Percentiles rank a stretch among this genome's conserved stretches.
Conservation (phyloP, 1,140 invertebrate genomes). For the Drosophila pseudoobscura region DNA sequence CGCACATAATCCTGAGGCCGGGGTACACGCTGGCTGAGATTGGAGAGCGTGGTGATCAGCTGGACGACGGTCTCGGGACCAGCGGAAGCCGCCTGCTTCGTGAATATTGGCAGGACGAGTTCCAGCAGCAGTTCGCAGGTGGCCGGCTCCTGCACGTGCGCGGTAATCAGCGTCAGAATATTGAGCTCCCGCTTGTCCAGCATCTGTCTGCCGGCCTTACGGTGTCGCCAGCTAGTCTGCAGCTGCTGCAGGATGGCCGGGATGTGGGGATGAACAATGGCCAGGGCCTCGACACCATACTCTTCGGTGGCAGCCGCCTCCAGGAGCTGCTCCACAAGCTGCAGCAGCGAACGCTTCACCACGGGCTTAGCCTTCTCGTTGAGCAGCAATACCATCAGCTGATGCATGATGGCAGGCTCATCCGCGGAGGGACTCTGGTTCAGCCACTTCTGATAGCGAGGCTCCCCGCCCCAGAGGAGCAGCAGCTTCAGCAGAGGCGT, state of each 20-base stretch:
- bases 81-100: slow-evolving; percentile 84
- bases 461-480: slow-evolving; percentile 87
- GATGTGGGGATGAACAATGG: slow-evolving; percentile 87
- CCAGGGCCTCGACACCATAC: slow-evolving; percentile 32
- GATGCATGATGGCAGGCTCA: slow-evolving; percentile 50
- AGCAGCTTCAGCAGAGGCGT: slow-evolving; percentile 92
- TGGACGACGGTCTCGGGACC: slow-evolving; percentile 86
- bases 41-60: slow-evolving; percentile 88
- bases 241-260: slow-evolving; percentile 89
- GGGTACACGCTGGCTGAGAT: slow-evolving; percentile 88
- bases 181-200: slow-evolving; percentile 89
- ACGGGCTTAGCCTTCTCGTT: slow-evolving; percentile 86
- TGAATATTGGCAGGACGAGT: slow-evolving; percentile 90
- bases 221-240: slow-evolving; percentile 85
- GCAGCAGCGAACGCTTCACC: slow-evolving; percentile 89
- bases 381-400: slow-evolving; percentile 88
- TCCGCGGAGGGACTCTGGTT: slow-evolving; percentile 61
- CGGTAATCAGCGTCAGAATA: slow-evolving; percentile 91
- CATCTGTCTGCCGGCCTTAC: slow-evolving; percentile 48
- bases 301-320: slow-evolving; percentile 84
- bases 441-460: slow-evolving; percentile 54
- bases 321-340: slow-evolving; percentile 91
- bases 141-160: slow-evolving; percentile 87
- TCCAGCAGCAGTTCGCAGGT: slow-evolving; percentile 88
- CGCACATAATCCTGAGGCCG: slow-evolving; percentile 87